Conservation (phyloP, 1,140 invertebrate species). For the Heliconius hewitsoni region DNA sequence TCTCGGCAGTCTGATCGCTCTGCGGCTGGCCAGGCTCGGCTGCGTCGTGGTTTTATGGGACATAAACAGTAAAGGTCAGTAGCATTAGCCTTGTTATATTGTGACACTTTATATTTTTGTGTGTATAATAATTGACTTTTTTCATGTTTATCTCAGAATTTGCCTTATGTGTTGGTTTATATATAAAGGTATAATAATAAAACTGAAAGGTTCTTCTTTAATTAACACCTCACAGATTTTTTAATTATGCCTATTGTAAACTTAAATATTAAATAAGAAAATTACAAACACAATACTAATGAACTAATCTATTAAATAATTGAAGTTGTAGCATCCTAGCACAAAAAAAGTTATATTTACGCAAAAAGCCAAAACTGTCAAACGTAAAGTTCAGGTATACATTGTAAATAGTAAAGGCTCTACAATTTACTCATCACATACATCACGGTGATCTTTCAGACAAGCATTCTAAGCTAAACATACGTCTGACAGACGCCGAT, state of each 20-base stretch:
- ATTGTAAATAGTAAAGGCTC: not conserved
- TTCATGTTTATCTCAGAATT: not conserved
- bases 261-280: too few relatives aligned
- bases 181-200: too few relatives aligned
- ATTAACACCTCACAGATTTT: too few relatives aligned
- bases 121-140: not conserved
- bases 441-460: slow-evolving; percentile 7
- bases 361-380: not conserved
- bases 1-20: slow-evolving; percentile 91
- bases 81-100: not conserved
- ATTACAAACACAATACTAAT: too few relatives aligned
- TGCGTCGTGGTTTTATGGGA: slow-evolving; percentile 94
- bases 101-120: not conserved
- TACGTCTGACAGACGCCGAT: not conserved
- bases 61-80: slow-evolving; percentile 90
- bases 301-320: too few relatives aligned
- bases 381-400: not conserved
- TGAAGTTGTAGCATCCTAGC: too few relatives aligned
- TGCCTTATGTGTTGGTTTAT: too few relatives aligned
- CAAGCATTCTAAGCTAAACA: not conserved
- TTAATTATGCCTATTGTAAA: too few relatives aligned
- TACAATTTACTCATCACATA: not conserved
- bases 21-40: slow-evolving; percentile 89
- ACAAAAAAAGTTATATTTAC: too few relatives aligned
- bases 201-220: too few relatives aligned